These are phyloP conservation scores for Theonella swinhoei DNA, from an alignment of 37 sponge, comb jelly and placozoan genomes.

Conservation along the genomic window DNA sequence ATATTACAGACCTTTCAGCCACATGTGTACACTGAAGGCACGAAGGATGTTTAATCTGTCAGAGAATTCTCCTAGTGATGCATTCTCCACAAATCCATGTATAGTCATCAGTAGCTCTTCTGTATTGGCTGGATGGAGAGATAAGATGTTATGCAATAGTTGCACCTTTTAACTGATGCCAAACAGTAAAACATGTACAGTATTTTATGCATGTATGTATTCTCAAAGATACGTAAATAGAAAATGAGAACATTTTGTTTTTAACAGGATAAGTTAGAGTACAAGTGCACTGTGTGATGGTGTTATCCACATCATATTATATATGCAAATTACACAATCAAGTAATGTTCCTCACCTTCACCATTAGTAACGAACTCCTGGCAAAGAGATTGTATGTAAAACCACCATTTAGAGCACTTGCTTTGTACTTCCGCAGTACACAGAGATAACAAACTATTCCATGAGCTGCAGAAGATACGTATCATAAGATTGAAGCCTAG, in stretches of 20 bases:
- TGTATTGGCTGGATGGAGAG: no score
- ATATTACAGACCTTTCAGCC: slow-evolving; percentile 3
- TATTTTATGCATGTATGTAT: no score
- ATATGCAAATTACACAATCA: no score
- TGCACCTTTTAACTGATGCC: no score
- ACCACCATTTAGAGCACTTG: slow-evolving; percentile 70
- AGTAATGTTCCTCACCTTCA: not conserved
- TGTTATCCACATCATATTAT: not conserved
- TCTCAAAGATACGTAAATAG: no score
- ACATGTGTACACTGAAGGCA: slow-evolving; percentile 27
- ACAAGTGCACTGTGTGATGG: no score
- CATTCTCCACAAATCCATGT: slow-evolving; percentile 70
- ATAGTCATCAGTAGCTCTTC: slow-evolving; percentile 1
- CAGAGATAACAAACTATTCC: slow-evolving; percentile 47
- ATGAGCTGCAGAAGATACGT: slow-evolving; percentile 47
- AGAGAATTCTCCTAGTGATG: slow-evolving; percentile 72
- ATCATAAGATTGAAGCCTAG: not conserved
- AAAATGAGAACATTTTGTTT: no score
- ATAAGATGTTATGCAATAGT: no score
- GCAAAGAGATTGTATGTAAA: slow-evolving; percentile 55
- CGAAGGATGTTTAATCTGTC: slow-evolving; percentile 48
- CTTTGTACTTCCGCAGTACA: slow-evolving; percentile 7
- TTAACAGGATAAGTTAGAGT: no score
- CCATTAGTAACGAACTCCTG: slow-evolving; percentile 1
- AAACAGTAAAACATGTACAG: no score